phyloP scores from a whole-genome alignment of 2,888 invertebrate species.

The Limnephilus rhombicus region DNA sequence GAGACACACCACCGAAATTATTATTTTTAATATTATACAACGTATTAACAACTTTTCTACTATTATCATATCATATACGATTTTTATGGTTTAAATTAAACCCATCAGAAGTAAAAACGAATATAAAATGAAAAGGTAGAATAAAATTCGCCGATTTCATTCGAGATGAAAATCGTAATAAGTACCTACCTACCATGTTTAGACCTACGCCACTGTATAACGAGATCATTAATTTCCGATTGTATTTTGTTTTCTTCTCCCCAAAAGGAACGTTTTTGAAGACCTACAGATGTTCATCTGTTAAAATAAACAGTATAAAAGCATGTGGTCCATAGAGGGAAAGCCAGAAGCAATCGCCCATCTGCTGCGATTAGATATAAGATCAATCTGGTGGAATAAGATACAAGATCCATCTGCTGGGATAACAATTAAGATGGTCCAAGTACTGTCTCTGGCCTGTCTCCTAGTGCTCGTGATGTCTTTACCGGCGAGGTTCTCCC shows the following conservation, averaged over 20 bases:
- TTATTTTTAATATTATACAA: too few relatives aligned
- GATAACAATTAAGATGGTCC: not conserved
- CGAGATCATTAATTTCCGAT: not conserved
- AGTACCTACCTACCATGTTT: not conserved
- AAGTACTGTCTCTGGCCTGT: not conserved
- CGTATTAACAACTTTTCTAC: too few relatives aligned
- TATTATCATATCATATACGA: too few relatives aligned
- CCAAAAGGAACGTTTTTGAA: not conserved
- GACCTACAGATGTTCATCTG: not conserved
- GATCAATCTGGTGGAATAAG: not conserved
- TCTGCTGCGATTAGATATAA: not conserved
- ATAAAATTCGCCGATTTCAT: not conserved
- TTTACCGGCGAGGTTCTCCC: slow-evolving; percentile 27
- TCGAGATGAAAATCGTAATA: not conserved
- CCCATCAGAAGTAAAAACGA: not conserved
- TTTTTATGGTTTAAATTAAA: too few relatives aligned
- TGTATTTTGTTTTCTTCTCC: not conserved
- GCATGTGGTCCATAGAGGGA: not conserved
- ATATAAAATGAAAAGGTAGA: not conserved
- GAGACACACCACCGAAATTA: too few relatives aligned
- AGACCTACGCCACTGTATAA: not conserved
- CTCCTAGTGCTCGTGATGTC: slow-evolving; percentile 24
- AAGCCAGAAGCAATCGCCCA: not conserved
- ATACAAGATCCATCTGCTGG: not conserved
- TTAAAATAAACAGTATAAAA: slow-evolving; percentile 25